phyloP scores from a whole-genome alignment of 2,797 vertebrate genomes.

The Anas bahamensis region DNA sequence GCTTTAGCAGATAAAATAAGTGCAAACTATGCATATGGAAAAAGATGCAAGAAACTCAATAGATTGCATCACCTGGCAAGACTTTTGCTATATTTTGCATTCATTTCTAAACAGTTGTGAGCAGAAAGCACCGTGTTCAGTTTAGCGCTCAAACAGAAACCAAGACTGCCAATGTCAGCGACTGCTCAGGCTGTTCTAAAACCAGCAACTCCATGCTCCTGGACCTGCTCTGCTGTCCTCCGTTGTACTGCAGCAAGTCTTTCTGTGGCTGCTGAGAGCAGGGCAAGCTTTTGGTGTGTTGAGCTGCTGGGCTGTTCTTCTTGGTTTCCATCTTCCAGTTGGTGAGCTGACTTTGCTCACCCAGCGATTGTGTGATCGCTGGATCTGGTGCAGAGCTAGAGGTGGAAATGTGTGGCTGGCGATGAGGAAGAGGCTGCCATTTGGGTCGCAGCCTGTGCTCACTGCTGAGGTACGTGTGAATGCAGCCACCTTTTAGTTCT shows the following conservation, averaged over 20 bases:
- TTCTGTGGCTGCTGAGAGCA: neutral
- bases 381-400: neutral
- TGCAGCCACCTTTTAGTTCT: neutral
- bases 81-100: neutral
- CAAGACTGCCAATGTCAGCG: no score
- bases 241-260: neutral
- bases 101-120: neutral
- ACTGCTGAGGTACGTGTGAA: neutral
- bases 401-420: accelerated
- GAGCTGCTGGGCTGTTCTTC: neutral
- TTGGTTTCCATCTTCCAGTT: neutral
- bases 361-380: accelerated
- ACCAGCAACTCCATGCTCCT: neutral
- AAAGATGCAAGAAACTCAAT: neutral
- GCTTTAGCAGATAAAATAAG: neutral
- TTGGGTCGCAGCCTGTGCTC: neutral
- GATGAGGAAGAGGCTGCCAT: neutral
- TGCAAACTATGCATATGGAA: neutral
- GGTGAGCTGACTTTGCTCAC: neutral
- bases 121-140: neutral
- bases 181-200: neutral
- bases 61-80: slow-evolving; percentile 40
- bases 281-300: neutral
- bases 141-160: neutral
- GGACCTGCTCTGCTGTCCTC: neutral